These are phyloP conservation scores for Agelaius phoeniceus DNA, from an alignment of 2,113 vertebrate species.

Conservation along the genomic window DNA sequence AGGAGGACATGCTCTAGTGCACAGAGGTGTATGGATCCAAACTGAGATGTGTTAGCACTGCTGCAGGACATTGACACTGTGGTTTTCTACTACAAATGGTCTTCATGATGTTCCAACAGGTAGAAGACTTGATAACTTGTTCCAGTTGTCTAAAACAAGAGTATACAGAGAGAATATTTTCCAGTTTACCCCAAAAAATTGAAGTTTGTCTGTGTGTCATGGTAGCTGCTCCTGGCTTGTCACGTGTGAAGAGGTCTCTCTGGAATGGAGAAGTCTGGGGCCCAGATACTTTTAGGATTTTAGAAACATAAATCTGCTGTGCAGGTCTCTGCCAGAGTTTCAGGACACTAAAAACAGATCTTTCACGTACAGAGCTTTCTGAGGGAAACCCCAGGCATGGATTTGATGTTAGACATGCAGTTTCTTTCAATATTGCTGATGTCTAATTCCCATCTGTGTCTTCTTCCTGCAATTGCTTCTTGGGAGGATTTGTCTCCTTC, in stretches of 20 bases:
- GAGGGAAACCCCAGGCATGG: neutral
- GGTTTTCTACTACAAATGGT: neutral
- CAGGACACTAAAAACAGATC: neutral
- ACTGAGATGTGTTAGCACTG: neutral
- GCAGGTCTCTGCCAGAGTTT: neutral
- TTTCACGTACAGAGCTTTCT: neutral
- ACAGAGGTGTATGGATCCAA: neutral
- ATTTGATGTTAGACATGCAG: neutral
- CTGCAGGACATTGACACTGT: neutral
- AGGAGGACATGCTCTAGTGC: neutral
- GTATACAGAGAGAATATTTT: neutral
- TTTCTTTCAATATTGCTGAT: neutral
- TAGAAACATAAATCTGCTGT: neutral
- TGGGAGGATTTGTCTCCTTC: neutral
- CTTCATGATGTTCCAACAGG: neutral
- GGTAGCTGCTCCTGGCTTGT: neutral
- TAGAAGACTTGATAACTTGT: neutral
- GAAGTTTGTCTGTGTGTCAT: neutral
- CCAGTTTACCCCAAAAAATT: neutral
- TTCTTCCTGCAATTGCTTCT: neutral
- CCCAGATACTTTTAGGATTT: neutral
- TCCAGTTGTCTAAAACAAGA: neutral
- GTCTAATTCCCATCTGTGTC: constrained; percentile 15
- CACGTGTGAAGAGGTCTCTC: neutral
- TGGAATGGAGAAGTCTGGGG: neutral